Evolutionary conservation across 2,113 vertebrate genomes (phyloP).

Genomic region (Epinephelus moara): DNA sequence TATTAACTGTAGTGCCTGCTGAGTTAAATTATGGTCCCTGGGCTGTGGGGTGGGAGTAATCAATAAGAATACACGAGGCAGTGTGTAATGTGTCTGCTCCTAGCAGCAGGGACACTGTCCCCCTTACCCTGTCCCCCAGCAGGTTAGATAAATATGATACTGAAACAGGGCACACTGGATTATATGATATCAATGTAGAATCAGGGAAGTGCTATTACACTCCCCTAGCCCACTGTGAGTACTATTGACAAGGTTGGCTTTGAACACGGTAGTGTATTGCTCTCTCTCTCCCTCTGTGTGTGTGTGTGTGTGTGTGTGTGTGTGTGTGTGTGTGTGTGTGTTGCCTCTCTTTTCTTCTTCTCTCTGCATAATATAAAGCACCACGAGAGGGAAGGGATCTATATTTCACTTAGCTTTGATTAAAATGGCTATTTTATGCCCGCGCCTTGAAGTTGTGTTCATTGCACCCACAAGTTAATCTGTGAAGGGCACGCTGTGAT

Average conservation of each 20-base stretch:
- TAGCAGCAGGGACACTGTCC: constrained; percentile 92
- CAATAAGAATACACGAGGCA: constrained; percentile 95
- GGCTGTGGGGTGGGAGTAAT: constrained; percentile 94
- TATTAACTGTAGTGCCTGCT: constrained; percentile 91
- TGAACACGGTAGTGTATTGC: constrained; percentile 78
- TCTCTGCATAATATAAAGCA: constrained; percentile 61
- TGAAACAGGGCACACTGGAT: constrained; percentile 91
- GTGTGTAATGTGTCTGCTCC: constrained; percentile 93
- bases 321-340: constrained; percentile 8
- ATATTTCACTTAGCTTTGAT: constrained; percentile 70
- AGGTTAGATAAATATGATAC: constrained; percentile 99
- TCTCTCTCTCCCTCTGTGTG: constrained; percentile 44
- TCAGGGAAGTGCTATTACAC: constrained; percentile 85
- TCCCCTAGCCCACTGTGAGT: constrained; percentile 85
- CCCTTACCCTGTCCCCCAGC: constrained; percentile 91
- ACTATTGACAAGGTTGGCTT: constrained; percentile 86
- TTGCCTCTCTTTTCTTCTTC: constrained; percentile 2
- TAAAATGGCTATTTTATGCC: constrained; percentile 62
- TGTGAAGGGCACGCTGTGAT: constrained; percentile 52
- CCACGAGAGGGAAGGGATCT: constrained; percentile 58
- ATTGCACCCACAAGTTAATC: constrained; percentile 51
- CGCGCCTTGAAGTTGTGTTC: constrained; percentile 55
- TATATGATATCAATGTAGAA: constrained; percentile 94
- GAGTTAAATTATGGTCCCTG: constrained; percentile 98
- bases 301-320: neutral